These are phyloP conservation scores for Podocnemis expansa DNA, from an alignment of 2,113 vertebrate species.

Conservation along the genomic window DNA sequence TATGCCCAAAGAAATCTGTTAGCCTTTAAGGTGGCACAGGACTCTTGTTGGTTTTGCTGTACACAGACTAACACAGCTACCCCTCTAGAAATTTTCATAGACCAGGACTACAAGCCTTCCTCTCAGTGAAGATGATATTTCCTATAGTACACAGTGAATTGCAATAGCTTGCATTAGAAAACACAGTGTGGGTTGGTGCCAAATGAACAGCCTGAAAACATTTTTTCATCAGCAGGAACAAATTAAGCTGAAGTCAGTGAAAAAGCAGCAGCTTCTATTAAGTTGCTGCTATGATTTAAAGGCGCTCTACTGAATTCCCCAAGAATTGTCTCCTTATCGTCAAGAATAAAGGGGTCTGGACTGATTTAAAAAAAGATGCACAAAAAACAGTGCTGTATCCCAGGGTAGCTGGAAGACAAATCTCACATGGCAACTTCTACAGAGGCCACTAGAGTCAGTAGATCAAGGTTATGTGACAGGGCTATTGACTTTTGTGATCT, in stretches of 20 bases:
- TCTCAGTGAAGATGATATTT: neutral
- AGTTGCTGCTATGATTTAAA: too few species aligned
- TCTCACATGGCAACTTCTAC: neutral
- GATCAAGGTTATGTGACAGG: accelerated
- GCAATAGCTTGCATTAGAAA: neutral
- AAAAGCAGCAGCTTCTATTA: too few species aligned
- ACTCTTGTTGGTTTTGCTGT: too few species aligned
- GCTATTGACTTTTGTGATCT: neutral
- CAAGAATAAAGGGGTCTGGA: neutral
- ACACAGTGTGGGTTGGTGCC: neutral
- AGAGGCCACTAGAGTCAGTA: neutral
- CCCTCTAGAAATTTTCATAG: too few species aligned
- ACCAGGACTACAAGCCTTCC: neutral
- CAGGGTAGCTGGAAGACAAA: neutral
- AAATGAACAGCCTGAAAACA: neutral
- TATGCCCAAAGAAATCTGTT: too few species aligned
- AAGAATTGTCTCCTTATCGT: too few species aligned
- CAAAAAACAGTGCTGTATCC: neutral
- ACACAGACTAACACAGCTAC: too few species aligned
- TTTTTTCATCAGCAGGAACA: neutral
- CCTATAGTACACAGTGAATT: neutral
- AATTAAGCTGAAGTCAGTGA: neutral
- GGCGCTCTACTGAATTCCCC: too few species aligned
- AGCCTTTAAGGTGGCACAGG: too few species aligned
- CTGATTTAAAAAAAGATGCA: neutral